phyloP scores from a whole-genome alignment of 2,113 vertebrate species.

The Phrynocephalus versicolor region DNA sequence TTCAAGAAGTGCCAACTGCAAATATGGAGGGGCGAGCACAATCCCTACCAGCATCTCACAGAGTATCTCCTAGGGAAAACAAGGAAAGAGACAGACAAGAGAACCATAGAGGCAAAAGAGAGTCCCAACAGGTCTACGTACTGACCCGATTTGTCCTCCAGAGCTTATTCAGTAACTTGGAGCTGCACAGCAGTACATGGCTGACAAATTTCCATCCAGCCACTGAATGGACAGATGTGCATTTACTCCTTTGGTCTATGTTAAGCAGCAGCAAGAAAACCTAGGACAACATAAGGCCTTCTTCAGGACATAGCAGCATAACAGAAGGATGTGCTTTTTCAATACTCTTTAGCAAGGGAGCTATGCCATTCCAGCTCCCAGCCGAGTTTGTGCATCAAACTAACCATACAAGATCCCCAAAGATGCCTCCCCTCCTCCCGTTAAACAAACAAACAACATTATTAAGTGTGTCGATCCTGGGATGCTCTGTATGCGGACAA shows the following conservation, averaged over 20 bases:
- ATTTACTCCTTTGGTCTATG: slow-evolving; percentile 55
- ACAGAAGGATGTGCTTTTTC: slow-evolving; percentile 57
- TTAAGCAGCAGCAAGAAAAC: slow-evolving; percentile 59
- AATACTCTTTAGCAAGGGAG: slow-evolving; percentile 49
- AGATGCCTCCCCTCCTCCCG: neutral
- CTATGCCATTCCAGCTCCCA: slow-evolving; percentile 37
- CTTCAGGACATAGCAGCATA: slow-evolving; percentile 62
- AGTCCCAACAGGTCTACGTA: slow-evolving; percentile 55
- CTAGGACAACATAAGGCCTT: slow-evolving; percentile 59
- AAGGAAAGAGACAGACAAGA: slow-evolving; percentile 27
- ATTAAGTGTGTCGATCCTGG: neutral
- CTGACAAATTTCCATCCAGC: slow-evolving; percentile 39
- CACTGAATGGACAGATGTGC: slow-evolving; percentile 34
- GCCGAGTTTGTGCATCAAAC: slow-evolving; percentile 46
- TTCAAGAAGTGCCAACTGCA: slow-evolving; percentile 45
- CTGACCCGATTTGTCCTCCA: slow-evolving; percentile 49
- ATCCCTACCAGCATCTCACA: slow-evolving; percentile 37
- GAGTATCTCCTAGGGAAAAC: slow-evolving; percentile 45
- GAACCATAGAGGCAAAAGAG: slow-evolving; percentile 57
- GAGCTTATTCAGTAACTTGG: slow-evolving; percentile 47
- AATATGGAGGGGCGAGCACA: neutral
- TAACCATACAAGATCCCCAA: slow-evolving; percentile 5
- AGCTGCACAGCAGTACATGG: slow-evolving; percentile 37
- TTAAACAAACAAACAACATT: neutral
- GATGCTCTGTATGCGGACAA: neutral